phyloP scores from a whole-genome alignment of 92 coral and sea anemone species.

The Heteractis magnifica region DNA sequence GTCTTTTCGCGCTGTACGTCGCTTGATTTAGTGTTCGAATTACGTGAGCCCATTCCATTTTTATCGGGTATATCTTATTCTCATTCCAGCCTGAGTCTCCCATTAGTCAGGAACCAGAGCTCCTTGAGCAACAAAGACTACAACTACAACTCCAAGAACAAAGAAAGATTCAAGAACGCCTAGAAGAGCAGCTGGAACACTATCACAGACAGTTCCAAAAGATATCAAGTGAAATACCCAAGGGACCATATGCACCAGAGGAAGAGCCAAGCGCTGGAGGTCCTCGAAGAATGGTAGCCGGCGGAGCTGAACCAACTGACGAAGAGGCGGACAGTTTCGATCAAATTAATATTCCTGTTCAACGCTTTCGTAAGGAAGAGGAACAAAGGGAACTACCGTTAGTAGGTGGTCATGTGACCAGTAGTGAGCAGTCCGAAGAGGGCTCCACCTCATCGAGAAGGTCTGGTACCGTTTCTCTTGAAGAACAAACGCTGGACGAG shows the following conservation, averaged over 20 bases:
- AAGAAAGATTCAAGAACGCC: constrained; percentile 68
- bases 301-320: neutral
- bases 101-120: constrained; percentile 32
- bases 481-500: constrained; percentile 36
- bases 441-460: constrained; percentile 12
- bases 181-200: constrained; percentile 67
- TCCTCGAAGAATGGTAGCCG: neutral
- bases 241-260: constrained; percentile 8
- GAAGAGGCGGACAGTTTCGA: constrained; percentile 7
- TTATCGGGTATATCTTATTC: neutral
- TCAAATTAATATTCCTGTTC: neutral
- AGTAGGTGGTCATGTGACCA: neutral
- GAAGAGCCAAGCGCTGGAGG: neutral
- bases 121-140: constrained; percentile 68
- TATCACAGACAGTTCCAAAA: constrained; percentile 51
- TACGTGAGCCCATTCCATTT: neutral
- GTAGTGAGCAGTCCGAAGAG: neutral
- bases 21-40: neutral
- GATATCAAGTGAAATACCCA: constrained; percentile 30
- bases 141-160: constrained; percentile 81
- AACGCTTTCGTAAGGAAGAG: neutral
- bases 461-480: constrained; percentile 28
- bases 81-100: constrained; percentile 30
- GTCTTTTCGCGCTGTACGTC: no score
- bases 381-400: neutral